phyloP scores from a whole-genome alignment of 2,888 invertebrate genomes.

The Kryphioiulus occultus region DNA sequence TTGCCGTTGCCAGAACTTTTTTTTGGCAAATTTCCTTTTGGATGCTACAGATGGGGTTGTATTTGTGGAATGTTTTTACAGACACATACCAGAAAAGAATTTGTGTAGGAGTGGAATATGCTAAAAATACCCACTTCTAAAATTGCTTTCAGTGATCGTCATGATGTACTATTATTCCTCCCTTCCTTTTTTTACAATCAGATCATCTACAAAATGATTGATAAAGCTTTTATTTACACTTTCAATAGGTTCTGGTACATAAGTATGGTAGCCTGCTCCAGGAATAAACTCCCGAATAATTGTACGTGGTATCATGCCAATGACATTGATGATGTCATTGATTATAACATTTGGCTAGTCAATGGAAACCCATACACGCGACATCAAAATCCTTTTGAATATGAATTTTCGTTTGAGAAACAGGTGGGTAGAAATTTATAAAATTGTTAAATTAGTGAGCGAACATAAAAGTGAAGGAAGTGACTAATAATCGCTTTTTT shows the following conservation, averaged over 20 bases:
- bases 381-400: slow-evolving; percentile 84
- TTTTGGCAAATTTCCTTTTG: background rate
- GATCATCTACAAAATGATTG: too few species aligned
- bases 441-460: background rate
- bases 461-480: background rate
- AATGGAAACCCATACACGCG: slow-evolving; percentile 94
- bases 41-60: background rate
- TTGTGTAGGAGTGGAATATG: background rate
- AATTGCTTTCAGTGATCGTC: background rate
- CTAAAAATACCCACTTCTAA: background rate
- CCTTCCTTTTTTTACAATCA: too few species aligned
- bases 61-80: background rate
- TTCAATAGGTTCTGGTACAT: slow-evolving; percentile 89
- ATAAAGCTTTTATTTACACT: slow-evolving; percentile 42
- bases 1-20: background rate
- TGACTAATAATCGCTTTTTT: slow-evolving; percentile 11
- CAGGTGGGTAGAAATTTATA: slow-evolving; percentile 63
- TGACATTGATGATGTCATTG: slow-evolving; percentile 63
- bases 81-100: too few species aligned
- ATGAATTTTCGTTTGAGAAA: slow-evolving; percentile 96
- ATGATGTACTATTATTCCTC: too few species aligned
- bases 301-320: slow-evolving; percentile 77
- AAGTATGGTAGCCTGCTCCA: slow-evolving; percentile 90
- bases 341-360: slow-evolving; percentile 94
- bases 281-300: slow-evolving; percentile 68